Base-by-base conservation (phyloP, 2,113 vertebrate genomes). In the Aix galericulata region DNA sequence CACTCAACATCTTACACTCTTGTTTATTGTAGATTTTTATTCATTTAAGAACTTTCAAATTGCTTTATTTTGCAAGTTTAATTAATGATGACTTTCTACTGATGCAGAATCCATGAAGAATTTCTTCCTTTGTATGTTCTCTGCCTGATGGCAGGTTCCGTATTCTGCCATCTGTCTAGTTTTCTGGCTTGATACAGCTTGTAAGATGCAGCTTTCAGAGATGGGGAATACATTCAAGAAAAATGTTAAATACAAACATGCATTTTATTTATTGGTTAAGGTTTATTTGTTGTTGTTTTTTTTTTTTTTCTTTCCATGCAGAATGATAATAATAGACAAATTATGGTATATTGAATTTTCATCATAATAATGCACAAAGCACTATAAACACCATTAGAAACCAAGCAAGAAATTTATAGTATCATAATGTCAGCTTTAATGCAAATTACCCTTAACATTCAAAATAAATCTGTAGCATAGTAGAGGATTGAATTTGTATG, bases 41-140 rank as follows among this genome's bases (percentile, higher is more conserved):
- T 86, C 17, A 82, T n/a, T 10, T 40, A 78, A 53, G 13, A 81
- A 72, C 77, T 91, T 93, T 82, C 52, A 67, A 34, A 81, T 17
- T 86, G 36, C 32, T 17, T 52, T 63, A 50, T 93, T 87, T 90
- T 93, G 55, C 29, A 94, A 17, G 34, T 91, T 94, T 89, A 95
- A 96, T 88, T 89, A 83, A 82, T 74, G 27, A 4, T 83, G 18
- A 25, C 40, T 94, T 96, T 97, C 36, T 84, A 94, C 68, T 81
- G 76, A 66, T 36, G 26, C 11, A 88, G 42, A 56, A 82, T 84
- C 50, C 69, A 63, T 79, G 17, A 32, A 93, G 52, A 88, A 83
- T 82, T 78, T 85, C 8, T 82, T 93, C 29, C 44, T 8, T 64
- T 82, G 64, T 90, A 26, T 78, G 88, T 82, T 89, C 23, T 82